Evolutionary conservation across 2,888 invertebrate genomes (phyloP), one percentile per base, ranked within the genome.

Genomic region (Leptinotarsa haldemani): DNA sequence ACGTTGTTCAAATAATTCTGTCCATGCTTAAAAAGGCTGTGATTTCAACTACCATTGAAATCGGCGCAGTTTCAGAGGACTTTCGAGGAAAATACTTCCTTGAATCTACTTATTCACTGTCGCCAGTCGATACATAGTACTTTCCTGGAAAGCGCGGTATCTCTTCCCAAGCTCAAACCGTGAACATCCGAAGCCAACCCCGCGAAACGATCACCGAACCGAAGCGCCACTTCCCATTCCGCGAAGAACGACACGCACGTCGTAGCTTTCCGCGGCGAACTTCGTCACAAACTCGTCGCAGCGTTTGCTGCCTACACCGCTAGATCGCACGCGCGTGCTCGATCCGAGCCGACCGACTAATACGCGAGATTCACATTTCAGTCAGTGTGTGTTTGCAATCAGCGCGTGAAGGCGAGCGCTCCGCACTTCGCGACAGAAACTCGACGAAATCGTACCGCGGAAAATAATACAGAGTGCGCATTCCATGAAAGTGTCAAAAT

Each of bases 321-420:
- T 88, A 90, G 90, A 90, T 89, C 88, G 90, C 90, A 89, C 88
- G 87, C 86, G 86, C 85, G 85, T 88, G 86, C 86, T 84, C 85
- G 85, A 84, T 83, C 83, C 80, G 82, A 86, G 86, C 84, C 86
- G 87, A 87, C 85, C 84, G 84, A 84, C 86, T 79, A 84, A 84
- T 86, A 86, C 87, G 87, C 86, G 86, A 70, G 47, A 80, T 82
- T 79, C 80, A 82, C 84, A 86, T 86, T 88, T 40, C 88, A 87
- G 89, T 89, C 90, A 89, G 90, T 89, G 87, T 89, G 88, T 88
- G 89, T 85, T 88, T 82, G 85, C 83, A 83, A 85, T 83, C 82
- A 84, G 85, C 82, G 81, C 80, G 84, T 82, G 78, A 81, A 84
- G 83, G 84, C 80, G 79, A 56, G 80, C 81, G 81, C 80, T 79